A percentile compares a stretch with the other conserved stretches of the same genome.
These are phyloP conservation scores for Biston stratarius DNA, from an alignment of 2,888 invertebrate species.

Conservation along the genomic window DNA sequence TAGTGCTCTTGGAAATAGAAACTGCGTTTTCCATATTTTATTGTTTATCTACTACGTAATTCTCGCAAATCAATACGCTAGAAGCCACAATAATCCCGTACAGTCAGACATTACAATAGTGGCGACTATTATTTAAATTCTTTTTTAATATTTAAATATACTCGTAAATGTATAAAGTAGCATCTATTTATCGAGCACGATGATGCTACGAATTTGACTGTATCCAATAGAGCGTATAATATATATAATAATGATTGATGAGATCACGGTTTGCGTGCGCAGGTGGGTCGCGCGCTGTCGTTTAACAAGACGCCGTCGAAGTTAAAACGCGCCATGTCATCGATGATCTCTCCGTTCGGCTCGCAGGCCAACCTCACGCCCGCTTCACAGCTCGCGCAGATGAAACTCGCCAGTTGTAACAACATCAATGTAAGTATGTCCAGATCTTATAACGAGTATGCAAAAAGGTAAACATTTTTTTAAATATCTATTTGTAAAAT, in stretches of 20 bases:
- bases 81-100: neutral
- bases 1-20: too few species aligned
- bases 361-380: slow-evolving; percentile 94
- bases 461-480: too few species aligned
- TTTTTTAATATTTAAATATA: slow-evolving; percentile 2
- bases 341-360: slow-evolving; percentile 97
- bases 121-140: neutral
- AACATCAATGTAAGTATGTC: slow-evolving; percentile 92
- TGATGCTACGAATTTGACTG: neutral
- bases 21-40: too few species aligned
- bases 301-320: slow-evolving; percentile 98
- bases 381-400: slow-evolving; percentile 93
- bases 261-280: slow-evolving; percentile 25
- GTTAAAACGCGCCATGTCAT: slow-evolving; percentile 96
- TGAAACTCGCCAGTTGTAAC: slow-evolving; percentile 94
- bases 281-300: slow-evolving; percentile 97
- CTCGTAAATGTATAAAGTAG: neutral
- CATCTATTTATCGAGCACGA: neutral
- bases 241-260: neutral
- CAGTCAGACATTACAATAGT: neutral
- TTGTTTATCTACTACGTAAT: too few species aligned
- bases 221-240: too few species aligned
- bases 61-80: too few species aligned
- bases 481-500: too few species aligned
- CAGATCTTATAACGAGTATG: neutral